A percentile compares a stretch with the other conserved stretches of the same genome.
These are phyloP conservation scores for Agrenia bidenticulata DNA, from an alignment of 2,888 invertebrate genomes.

Conservation along the genomic window DNA sequence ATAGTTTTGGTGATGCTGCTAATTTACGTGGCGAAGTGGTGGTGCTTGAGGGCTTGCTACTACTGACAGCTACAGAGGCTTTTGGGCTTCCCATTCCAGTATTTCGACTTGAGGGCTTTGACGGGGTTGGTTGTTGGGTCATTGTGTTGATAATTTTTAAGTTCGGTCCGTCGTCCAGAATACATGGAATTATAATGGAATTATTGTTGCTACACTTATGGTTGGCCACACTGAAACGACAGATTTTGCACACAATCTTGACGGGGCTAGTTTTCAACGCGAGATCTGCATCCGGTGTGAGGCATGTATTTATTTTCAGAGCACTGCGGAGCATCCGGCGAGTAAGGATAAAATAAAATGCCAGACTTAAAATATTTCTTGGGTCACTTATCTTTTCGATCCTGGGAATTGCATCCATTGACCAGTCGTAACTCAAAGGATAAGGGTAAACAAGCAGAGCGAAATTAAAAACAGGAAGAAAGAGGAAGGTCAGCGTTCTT, in stretches of 20 bases:
- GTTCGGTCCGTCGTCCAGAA: background rate
- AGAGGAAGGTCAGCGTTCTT: slow-evolving; percentile 84
- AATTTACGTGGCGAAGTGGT: slow-evolving; percentile 33
- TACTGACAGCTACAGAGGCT: background rate
- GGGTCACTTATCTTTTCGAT: slow-evolving; percentile 75
- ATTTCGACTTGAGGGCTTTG: slow-evolving; percentile 5
- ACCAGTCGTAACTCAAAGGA: slow-evolving; percentile 95
- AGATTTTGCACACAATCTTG: slow-evolving; percentile 11
- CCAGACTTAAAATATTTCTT: slow-evolving; percentile 72
- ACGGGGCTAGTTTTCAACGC: background rate
- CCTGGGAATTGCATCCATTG: slow-evolving; percentile 93
- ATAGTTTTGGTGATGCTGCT: slow-evolving; percentile 26
- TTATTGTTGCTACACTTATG: slow-evolving; percentile 33
- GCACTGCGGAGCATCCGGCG: slow-evolving; percentile 29
- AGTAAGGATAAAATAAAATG: slow-evolving; percentile 67
- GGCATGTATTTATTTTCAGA: slow-evolving; percentile 2
- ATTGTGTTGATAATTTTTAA: background rate
- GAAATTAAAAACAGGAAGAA: slow-evolving; percentile 88
- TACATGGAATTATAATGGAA: slow-evolving; percentile 20
- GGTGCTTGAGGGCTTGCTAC: background rate
- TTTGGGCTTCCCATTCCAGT: slow-evolving; percentile 16
- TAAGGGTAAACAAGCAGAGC: slow-evolving; percentile 81
- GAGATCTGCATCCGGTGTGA: background rate
- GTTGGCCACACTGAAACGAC: slow-evolving; percentile 14
- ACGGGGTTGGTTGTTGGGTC: background rate